Percentiles rank a stretch among this genome's conserved stretches.
phyloP scores from a whole-genome alignment of 23 tunicate species.

The Phallusia fumigata region DNA sequence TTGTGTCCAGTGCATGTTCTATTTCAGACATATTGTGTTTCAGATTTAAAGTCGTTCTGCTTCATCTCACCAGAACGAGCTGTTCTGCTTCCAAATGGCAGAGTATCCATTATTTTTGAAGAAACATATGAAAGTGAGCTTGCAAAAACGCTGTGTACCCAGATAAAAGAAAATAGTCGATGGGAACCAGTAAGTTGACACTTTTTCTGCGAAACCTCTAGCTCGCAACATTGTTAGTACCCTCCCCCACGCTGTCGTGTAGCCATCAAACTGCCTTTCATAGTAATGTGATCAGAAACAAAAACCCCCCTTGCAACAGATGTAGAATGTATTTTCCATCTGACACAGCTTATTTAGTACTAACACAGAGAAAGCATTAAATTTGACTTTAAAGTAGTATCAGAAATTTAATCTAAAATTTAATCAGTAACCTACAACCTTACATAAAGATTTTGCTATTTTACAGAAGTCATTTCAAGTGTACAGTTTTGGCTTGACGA shows the following conservation, averaged over 20 bases:
- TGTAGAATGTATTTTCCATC: too few relatives aligned
- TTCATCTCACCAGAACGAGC: neutral
- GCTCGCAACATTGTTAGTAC: too few relatives aligned
- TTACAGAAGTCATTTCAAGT: conserved; percentile 10
- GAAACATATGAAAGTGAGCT: neutral
- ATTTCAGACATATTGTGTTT: too few relatives aligned
- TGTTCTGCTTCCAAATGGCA: conserved; percentile 8
- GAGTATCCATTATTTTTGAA: neutral
- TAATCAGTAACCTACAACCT: too few relatives aligned
- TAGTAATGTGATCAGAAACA: too few relatives aligned
- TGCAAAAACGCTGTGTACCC: neutral
- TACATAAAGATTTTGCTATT: neutral
- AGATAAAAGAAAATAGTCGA: neutral
- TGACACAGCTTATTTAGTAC: neutral
- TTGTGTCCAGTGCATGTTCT: too few relatives aligned
- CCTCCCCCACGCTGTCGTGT: too few relatives aligned
- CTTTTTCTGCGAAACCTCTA: too few relatives aligned
- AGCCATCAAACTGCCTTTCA: too few relatives aligned
- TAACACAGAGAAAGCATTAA: neutral
- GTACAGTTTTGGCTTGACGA: conserved; percentile 18
- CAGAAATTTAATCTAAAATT: neutral
- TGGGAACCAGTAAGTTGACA: neutral
- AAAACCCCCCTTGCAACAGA: too few relatives aligned
- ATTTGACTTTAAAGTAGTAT: too few relatives aligned
- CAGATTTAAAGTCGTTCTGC: neutral